Evolutionary conservation across 2,797 vertebrate species (phyloP), one percentile per base, ranked within the genome.

Genomic region (Periparus ater): DNA sequence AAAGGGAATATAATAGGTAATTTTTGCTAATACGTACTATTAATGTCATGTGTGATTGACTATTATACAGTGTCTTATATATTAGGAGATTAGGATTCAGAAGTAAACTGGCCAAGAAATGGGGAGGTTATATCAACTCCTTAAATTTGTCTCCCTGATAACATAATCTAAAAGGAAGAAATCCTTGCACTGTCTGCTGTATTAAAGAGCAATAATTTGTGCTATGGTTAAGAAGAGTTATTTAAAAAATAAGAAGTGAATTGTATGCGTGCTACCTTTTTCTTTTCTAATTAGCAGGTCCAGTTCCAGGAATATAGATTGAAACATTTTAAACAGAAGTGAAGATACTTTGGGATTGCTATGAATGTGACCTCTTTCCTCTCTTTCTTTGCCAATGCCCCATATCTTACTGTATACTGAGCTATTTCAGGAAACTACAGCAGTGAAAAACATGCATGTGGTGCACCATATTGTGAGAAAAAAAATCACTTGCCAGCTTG

Each of bases 401-500:
- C 15, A 3, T 81, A 65, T 71, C 60, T 68, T 75, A 13, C 47
- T 75, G n/a, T 78, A 23, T 55, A 67, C 23, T 18, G 72, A 86
- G 62, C 58, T 93, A 70, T 84, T 93, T 60, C 55, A 93, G 91
- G 74, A 85, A 91, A 55, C 44, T 23, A 19, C 51, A 88, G 80
- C 80, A 88, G 58, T 54, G 66, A 62, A 57, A 86, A 82, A 36
- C 66, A 30, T 26, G 51, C 63, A 48, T 40, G 71, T 76, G 91
- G 45, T 75, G 53, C 57, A 51, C 58, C 79, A 75, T 58, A 62
- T 77, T 81, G 95, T 77, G 54, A 92, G 88, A 87, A 78, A 58
- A 91, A 58, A 89, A 45, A 66, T 89, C 63, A 22, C 47, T 85
- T 86, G 83, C 63, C 93, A 91, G 66, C 66, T 84, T 92, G 54